Percentiles rank a stretch among this genome's conserved stretches.
Evolutionary conservation across 1,140 invertebrate species (phyloP).

Genomic region (Drosophila tani): DNA sequence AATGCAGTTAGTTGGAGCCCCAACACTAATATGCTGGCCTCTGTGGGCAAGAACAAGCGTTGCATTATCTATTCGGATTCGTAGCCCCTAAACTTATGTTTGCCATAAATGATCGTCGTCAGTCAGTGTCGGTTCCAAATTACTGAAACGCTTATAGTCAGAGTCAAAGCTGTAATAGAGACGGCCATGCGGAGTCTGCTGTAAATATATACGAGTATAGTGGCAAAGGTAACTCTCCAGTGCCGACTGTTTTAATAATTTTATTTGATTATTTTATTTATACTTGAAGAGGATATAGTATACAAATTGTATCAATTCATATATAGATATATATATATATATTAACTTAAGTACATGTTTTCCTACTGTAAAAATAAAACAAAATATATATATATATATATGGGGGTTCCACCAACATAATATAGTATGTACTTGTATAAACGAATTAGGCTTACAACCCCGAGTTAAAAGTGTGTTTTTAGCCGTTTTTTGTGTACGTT

Average conservation of each 20-base stretch:
- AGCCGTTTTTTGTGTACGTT: slow-evolving; percentile 15
- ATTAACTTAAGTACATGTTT: slow-evolving; percentile 37
- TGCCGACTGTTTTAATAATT: slow-evolving; percentile 36
- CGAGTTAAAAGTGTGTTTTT: slow-evolving; percentile 17
- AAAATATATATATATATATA: slow-evolving; percentile 17
- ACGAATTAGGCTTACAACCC: slow-evolving; percentile 11
- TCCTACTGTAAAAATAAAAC: slow-evolving; percentile 45
- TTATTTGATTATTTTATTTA: slow-evolving; percentile 50
- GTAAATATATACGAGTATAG: slow-evolving; percentile 48
- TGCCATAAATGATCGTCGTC: slow-evolving; percentile 34
- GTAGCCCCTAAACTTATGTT: slow-evolving; percentile 61
- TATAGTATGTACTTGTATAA: slow-evolving; percentile 14
- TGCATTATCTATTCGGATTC: slow-evolving; percentile 93
- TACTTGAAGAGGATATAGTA: slow-evolving; percentile 41
- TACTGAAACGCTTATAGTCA: slow-evolving; percentile 43
- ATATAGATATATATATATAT: slow-evolving; percentile 11
- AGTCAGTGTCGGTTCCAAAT: slow-evolving; percentile 34
- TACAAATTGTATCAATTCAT: slow-evolving; percentile 54
- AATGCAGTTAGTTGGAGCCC: slow-evolving; percentile 97
- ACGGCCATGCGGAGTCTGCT: slow-evolving; percentile 44
- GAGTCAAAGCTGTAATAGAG: slow-evolving; percentile 24
- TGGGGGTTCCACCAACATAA: slow-evolving; percentile 8
- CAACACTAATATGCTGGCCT: slow-evolving; percentile 92
- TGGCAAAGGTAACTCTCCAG: slow-evolving; percentile 22
- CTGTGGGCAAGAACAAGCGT: slow-evolving; percentile 94